A percentile compares a stretch with the other conserved stretches of the same genome.
Evolutionary conservation across 2,113 vertebrate genomes (phyloP).

Genomic region (Brachypteracias leptosomus): DNA sequence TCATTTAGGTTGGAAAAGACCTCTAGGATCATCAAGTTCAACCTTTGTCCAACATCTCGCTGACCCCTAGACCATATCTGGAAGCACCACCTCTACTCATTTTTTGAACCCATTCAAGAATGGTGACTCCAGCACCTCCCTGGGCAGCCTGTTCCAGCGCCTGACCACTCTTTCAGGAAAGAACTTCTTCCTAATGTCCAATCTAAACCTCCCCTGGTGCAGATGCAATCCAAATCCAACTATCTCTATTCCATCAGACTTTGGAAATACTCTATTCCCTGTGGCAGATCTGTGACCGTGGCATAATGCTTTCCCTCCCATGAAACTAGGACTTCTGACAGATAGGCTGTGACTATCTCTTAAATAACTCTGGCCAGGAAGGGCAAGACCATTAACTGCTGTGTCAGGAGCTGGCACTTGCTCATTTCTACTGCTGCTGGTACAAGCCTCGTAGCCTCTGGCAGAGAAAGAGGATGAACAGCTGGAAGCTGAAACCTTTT

Average conservation of each 20-base stretch:
- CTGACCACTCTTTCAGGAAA: too few relatives aligned
- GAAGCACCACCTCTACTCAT: too few relatives aligned
- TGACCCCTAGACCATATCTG: too few relatives aligned
- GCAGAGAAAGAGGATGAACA: background rate
- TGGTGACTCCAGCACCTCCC: too few relatives aligned
- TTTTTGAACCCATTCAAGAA: too few relatives aligned
- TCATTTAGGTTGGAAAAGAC: too few relatives aligned
- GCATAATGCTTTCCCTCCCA: background rate
- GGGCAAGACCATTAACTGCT: background rate
- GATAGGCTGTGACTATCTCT: background rate
- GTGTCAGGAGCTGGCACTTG: slow-evolving; percentile 15
- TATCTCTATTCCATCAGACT: background rate
- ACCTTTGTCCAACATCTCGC: too few relatives aligned
- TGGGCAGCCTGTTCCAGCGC: too few relatives aligned
- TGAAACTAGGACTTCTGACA: background rate
- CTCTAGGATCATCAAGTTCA: too few relatives aligned
- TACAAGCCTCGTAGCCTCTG: slow-evolving; percentile 20
- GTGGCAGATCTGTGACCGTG: background rate
- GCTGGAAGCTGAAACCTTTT: slow-evolving; percentile 2
- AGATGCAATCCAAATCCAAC: too few relatives aligned
- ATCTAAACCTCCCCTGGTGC: too few relatives aligned
- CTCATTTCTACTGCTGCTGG: background rate
- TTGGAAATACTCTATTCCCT: background rate
- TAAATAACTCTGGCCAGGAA: background rate
- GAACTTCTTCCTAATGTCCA: too few relatives aligned